Conservation (phyloP, 2,888 invertebrate genomes). For the Eilema depressum region DNA sequence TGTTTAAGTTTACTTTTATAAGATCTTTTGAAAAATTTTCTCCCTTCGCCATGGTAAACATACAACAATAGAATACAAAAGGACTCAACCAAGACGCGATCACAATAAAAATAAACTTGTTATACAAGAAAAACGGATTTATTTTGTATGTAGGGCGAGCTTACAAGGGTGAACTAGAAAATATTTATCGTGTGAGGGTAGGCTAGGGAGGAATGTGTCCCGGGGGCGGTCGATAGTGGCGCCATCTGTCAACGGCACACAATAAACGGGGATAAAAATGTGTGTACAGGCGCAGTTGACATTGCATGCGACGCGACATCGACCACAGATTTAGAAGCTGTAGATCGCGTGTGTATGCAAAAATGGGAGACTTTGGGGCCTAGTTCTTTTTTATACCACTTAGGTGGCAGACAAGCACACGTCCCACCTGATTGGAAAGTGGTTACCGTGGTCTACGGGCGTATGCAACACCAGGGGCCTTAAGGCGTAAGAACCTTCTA, state of each 20-base stretch:
- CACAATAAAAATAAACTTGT: constrained; percentile 45
- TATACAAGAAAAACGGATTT: constrained; percentile 38
- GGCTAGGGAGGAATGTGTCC: constrained; percentile 18
- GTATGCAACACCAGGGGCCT: no score
- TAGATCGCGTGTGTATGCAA: not conserved
- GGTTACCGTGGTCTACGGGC: no score
- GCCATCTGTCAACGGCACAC: constrained; percentile 46
- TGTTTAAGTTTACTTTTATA: no score
- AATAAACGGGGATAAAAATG: constrained; percentile 43
- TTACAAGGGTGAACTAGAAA: constrained; percentile 39
- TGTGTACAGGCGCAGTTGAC: constrained; percentile 29
- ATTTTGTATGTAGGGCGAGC: constrained; percentile 31
- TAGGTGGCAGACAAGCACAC: no score
- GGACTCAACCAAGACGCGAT: constrained; percentile 9
- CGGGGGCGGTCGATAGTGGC: constrained; percentile 27
- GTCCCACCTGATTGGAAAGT: no score
- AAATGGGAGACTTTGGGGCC: no score
- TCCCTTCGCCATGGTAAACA: no score
- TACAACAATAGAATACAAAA: not conserved
- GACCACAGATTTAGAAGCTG: not conserved
- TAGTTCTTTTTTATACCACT: no score
- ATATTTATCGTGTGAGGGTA: constrained; percentile 43
- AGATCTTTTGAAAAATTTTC: no score
- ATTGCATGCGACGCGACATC: constrained; percentile 1
- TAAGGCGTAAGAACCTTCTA: no score